Conservation (phyloP, 2,888 invertebrate species). For the Sinhomidia bicolor region DNA sequence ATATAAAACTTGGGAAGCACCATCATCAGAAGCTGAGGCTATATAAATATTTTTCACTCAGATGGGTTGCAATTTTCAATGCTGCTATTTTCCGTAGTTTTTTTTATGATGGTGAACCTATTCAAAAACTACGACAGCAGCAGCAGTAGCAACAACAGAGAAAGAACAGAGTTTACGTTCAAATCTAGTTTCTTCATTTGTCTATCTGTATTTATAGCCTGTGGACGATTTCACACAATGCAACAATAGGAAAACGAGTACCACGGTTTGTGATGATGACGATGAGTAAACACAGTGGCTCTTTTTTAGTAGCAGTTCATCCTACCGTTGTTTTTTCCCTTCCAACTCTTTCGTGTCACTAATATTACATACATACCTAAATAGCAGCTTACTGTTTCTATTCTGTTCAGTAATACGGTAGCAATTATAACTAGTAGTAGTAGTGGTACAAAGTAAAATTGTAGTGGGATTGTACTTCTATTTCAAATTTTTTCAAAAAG, state of each 20-base stretch:
- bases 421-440: no score
- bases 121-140: no score
- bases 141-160: not conserved
- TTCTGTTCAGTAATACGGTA: no score
- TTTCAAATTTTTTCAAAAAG: slow-evolving; percentile 15
- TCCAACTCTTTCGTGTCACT: slow-evolving; percentile 23
- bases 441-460: no score
- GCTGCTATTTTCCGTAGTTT: no score
- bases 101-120: no score
- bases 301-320: not conserved
- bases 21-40: no score
- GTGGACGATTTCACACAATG: slow-evolving; percentile 31
- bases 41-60: not conserved
- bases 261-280: not conserved
- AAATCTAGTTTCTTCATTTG: not conserved
- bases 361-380: slow-evolving; percentile 3
- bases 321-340: slow-evolving; percentile 2
- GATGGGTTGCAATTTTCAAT: not conserved
- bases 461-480: slow-evolving; percentile 6
- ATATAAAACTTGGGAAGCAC: not conserved
- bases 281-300: slow-evolving; percentile 15
- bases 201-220: not conserved
- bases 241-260: not conserved
- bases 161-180: not conserved
- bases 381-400: slow-evolving; percentile 15